Conservation (phyloP, 2,888 invertebrate genomes). For the Rhagonycha fulva region DNA sequence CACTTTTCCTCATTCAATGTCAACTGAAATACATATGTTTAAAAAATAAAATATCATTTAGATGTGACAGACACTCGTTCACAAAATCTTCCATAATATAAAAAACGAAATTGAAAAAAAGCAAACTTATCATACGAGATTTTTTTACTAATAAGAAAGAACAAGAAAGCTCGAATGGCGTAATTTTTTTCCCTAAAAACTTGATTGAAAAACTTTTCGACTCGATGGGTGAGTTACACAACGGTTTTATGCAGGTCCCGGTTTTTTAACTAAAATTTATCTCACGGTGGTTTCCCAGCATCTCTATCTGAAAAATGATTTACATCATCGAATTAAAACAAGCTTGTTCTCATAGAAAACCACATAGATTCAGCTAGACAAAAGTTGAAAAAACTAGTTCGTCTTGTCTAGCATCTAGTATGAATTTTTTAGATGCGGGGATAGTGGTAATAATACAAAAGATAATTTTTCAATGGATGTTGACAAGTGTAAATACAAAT, state of each 20-base stretch:
- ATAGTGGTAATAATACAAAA: background rate
- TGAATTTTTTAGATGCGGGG: slow-evolving; percentile 1
- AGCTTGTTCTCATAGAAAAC: slow-evolving; percentile 31
- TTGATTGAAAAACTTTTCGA: slow-evolving; percentile 1
- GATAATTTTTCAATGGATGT: background rate
- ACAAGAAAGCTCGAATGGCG: background rate
- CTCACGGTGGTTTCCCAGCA: slow-evolving; percentile 31
- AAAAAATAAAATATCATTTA: slow-evolving; percentile 1
- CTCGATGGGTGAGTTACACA: slow-evolving; percentile 16
- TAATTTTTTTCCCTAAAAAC: background rate
- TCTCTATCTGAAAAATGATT: slow-evolving; percentile 29
- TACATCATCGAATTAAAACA: slow-evolving; percentile 25
- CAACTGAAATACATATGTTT: slow-evolving; percentile 2
- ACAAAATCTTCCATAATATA: background rate
- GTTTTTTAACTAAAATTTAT: slow-evolving; percentile 20
- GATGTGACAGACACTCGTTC: background rate
- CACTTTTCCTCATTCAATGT: background rate
- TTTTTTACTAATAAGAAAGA: background rate
- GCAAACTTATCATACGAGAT: background rate
- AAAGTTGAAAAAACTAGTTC: slow-evolving; percentile 17
- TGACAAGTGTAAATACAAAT: background rate
- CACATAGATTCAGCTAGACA: slow-evolving; percentile 15
- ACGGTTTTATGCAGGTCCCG: slow-evolving; percentile 13
- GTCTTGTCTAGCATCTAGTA: slow-evolving; percentile 20
- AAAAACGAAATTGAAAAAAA: background rate